Percentiles rank a stretch among this genome's conserved stretches.
These are phyloP conservation scores for Trematomus loennbergii DNA, from an alignment of 2,113 vertebrate genomes.

Conservation along the genomic window DNA sequence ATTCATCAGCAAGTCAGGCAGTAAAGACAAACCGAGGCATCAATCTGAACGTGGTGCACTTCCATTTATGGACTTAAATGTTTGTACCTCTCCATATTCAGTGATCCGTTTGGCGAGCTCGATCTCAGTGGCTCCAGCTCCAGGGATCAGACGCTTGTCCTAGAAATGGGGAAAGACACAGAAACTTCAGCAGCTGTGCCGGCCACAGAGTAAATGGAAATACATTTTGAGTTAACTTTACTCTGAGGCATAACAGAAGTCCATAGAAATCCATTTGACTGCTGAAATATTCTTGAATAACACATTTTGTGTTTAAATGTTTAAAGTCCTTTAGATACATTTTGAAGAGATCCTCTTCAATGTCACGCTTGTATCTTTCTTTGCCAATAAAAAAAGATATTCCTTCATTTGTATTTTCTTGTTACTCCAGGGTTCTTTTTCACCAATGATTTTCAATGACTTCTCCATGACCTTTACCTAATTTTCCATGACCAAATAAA, in stretches of 20 bases:
- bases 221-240: not conserved
- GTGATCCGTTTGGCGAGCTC: slow-evolving; percentile 95
- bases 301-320: not conserved
- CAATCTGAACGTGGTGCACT: not conserved
- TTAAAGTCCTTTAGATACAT: not conserved
- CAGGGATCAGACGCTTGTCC: slow-evolving; percentile 95
- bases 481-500: no score
- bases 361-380: not conserved
- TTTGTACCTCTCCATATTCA: slow-evolving; percentile 93
- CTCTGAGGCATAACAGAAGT: not conserved
- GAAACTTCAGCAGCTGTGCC: slow-evolving; percentile 3
- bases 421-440: no score
- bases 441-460: no score
- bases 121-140: slow-evolving; percentile 96
- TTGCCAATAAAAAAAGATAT: not conserved
- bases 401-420: not conserved
- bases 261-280: not conserved
- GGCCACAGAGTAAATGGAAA: not conserved
- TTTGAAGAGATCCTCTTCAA: not conserved
- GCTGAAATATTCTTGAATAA: not conserved
- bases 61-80: not conserved
- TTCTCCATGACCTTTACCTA: no score
- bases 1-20: not conserved
- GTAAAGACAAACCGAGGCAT: not conserved
- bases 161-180: slow-evolving; percentile 49